A percentile compares a stretch with the other conserved stretches of the same genome.
phyloP scores from a whole-genome alignment of 2,797 vertebrate genomes.

The Melanotaenia trifasciata region DNA sequence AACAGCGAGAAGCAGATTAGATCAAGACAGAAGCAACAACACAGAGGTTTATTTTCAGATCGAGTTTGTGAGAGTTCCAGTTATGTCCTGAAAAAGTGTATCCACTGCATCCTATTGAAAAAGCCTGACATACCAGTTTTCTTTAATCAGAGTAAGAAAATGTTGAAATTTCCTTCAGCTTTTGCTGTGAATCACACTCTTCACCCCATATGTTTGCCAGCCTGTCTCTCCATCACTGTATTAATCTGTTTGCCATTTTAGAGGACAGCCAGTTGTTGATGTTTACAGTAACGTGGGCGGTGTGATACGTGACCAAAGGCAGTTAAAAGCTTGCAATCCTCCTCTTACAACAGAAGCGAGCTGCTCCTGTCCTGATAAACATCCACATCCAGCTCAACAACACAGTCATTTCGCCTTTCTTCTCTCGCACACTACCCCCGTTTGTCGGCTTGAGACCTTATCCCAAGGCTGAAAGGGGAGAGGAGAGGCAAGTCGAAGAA shows the following conservation, averaged over 20 bases:
- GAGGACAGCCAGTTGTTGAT: conserved; percentile 5
- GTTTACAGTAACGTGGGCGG: conserved; percentile 25
- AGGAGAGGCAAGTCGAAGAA: conserved; percentile 46
- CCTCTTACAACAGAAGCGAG: conserved; percentile 40
- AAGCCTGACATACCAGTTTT: not conserved
- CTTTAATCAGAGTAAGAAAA: conserved; percentile 3
- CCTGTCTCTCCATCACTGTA: conserved; percentile 15
- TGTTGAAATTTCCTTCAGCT: not conserved
- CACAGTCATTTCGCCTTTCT: conserved; percentile 58
- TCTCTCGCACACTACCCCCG: conserved; percentile 18
- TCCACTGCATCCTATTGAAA: not conserved
- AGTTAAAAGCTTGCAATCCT: conserved; percentile 42
- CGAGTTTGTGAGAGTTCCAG: conserved; percentile 4
- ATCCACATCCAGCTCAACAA: conserved; percentile 51
- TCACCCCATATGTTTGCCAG: not conserved
- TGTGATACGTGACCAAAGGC: conserved; percentile 40
- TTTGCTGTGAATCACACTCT: conserved; percentile 8
- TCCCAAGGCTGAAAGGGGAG: conserved; percentile 35
- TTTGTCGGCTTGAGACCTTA: conserved; percentile 35
- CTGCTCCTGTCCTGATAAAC: conserved; percentile 58
- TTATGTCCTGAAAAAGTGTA: conserved; percentile 4
- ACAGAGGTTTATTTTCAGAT: conserved; percentile 33
- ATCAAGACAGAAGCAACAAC: conserved; percentile 26
- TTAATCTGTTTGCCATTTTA: conserved; percentile 10
- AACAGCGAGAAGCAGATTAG: conserved; percentile 20